Evolutionary conservation across 2,888 invertebrate species (phyloP).

Genomic region (Apodemia zela): DNA sequence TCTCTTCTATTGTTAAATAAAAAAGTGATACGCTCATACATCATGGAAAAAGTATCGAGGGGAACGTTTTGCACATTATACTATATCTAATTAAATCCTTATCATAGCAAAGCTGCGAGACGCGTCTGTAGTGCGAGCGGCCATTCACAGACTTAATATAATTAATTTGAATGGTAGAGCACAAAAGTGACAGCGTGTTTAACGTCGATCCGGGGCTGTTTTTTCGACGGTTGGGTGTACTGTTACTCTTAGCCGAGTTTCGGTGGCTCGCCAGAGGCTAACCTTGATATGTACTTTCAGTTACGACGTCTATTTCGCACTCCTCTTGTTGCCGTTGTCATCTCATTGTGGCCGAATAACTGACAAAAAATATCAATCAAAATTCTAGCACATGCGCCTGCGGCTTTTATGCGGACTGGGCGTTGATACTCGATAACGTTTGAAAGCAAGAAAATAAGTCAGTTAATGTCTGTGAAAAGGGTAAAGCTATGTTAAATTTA

Average conservation of each 20-base stretch:
- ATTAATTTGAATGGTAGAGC: conserved; percentile 65
- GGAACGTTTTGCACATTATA: conserved; percentile 40
- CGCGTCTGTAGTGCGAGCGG: conserved; percentile 46
- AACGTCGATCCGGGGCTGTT: conserved; percentile 55
- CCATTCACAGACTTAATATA: conserved; percentile 62
- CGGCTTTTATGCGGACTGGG: conserved; percentile 43
- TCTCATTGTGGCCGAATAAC: conserved; percentile 77
- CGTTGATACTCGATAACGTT: background rate
- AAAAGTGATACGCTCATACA: conserved; percentile 33
- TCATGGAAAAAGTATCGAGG: conserved; percentile 33
- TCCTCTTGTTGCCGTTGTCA: conserved; percentile 76
- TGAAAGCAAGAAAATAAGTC: conserved; percentile 19
- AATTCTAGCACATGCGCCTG: conserved; percentile 78
- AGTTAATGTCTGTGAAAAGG: no score
- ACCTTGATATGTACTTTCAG: conserved; percentile 76
- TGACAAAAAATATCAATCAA: conserved; percentile 80
- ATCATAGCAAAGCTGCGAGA: conserved; percentile 48
- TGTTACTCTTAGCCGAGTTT: conserved; percentile 75
- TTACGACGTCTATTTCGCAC: conserved; percentile 76
- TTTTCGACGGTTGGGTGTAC: conserved; percentile 65
- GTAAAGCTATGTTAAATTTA: no score
- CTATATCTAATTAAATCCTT: conserved; percentile 56
- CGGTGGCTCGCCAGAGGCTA: conserved; percentile 64
- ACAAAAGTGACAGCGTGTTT: conserved; percentile 58
- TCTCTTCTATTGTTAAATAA: conserved; percentile 44